Percentiles rank a stretch among this genome's conserved stretches.
Evolutionary conservation across 2,888 invertebrate species (phyloP).

Genomic region (Fragum whitleyi): DNA sequence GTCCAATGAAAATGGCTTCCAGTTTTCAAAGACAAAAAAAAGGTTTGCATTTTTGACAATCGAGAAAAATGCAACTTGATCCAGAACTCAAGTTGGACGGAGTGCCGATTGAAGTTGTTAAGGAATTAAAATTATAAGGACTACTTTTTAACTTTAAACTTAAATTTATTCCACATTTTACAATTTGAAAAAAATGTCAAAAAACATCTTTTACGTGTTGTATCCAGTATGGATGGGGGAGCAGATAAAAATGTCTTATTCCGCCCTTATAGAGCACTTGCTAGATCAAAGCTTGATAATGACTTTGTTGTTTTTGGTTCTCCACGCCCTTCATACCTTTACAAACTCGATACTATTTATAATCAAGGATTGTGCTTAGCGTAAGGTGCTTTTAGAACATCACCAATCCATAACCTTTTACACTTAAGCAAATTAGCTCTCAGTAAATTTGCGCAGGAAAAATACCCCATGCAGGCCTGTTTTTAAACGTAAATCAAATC

Average conservation of each 20-base stretch:
- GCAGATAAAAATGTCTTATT: no score
- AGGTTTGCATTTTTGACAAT: slow-evolving; percentile 42
- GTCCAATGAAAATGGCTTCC: no score
- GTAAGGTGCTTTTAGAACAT: no score
- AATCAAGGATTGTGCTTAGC: no score
- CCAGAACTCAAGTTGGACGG: slow-evolving; percentile 38
- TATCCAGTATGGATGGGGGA: no score
- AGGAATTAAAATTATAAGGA: slow-evolving; percentile 54
- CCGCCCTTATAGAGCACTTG: no score
- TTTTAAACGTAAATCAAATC: slow-evolving; percentile 21
- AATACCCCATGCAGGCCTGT: slow-evolving; percentile 20
- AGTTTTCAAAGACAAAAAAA: no score
- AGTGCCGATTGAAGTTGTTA: slow-evolving; percentile 31
- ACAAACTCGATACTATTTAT: no score
- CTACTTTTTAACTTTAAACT: slow-evolving; percentile 55
- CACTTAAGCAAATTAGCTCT: slow-evolving; percentile 41
- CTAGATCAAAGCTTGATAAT: no score
- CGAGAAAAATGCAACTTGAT: slow-evolving; percentile 31
- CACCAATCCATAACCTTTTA: slow-evolving; percentile 45
- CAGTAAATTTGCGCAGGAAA: slow-evolving; percentile 1
- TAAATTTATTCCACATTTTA: slow-evolving; percentile 47
- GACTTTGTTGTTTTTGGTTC: no score
- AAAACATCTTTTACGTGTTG: no score
- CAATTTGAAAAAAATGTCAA: slow-evolving; percentile 40
- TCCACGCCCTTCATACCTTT: no score